phyloP scores from a whole-genome alignment of 2,888 invertebrate genomes.

The Saturnia pavonia region DNA sequence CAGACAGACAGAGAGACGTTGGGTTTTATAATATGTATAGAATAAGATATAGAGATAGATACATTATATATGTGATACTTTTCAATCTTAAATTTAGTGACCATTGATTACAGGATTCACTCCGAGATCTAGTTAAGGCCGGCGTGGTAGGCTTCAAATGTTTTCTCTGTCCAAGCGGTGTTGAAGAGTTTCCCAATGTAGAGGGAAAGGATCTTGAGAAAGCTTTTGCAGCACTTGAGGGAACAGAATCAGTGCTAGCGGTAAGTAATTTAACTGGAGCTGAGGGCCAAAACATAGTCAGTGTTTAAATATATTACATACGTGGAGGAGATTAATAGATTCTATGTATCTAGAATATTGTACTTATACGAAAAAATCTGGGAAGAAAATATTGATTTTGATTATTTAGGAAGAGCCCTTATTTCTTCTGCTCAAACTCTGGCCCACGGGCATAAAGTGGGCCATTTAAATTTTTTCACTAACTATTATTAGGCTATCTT shows the following conservation, averaged over 20 bases:
- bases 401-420: too few relatives aligned
- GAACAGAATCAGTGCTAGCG: slow-evolving; percentile 83
- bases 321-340: neutral
- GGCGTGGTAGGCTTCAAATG: slow-evolving; percentile 88
- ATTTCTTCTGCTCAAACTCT: too few relatives aligned
- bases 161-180: slow-evolving; percentile 85
- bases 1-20: too few relatives aligned
- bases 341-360: neutral
- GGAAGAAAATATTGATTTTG: neutral
- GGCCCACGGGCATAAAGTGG: too few relatives aligned
- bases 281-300: neutral
- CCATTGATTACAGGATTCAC: slow-evolving; percentile 13
- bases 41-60: too few relatives aligned
- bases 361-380: neutral
- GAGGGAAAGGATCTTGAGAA: slow-evolving; percentile 78
- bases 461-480: too few relatives aligned
- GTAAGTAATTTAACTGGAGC: slow-evolving; percentile 61
- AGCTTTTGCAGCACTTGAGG: slow-evolving; percentile 81
- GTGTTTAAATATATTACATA: neutral
- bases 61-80: neutral
- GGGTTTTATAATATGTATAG: too few relatives aligned
- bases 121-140: slow-evolving; percentile 27
- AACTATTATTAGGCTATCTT: too few relatives aligned
- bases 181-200: slow-evolving; percentile 86
- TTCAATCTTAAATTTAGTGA: neutral